A percentile compares a stretch with the other conserved stretches of the same genome.
Conservation (phyloP, 2,888 invertebrate species). For the Dryobota labecula region DNA sequence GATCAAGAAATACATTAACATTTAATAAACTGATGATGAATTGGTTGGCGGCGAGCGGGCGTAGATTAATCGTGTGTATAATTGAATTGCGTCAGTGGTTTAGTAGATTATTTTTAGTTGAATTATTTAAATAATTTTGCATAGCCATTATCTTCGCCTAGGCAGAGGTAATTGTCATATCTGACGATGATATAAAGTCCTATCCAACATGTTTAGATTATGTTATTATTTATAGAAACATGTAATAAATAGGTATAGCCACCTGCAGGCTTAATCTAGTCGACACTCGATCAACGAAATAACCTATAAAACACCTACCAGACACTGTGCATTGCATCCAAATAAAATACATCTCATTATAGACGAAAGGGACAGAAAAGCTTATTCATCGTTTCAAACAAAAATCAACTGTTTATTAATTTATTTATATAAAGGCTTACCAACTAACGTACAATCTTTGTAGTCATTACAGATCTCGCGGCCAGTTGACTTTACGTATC, state of each 20-base stretch:
- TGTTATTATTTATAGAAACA: neutral
- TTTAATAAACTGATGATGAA: constrained; percentile 56
- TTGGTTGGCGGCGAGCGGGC: constrained; percentile 32
- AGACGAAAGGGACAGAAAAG: too few relatives aligned
- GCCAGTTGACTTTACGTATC: too few relatives aligned
- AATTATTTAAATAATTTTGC: constrained; percentile 40
- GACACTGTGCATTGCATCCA: neutral
- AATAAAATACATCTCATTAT: neutral
- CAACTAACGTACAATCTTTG: neutral
- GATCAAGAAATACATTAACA: constrained; percentile 68
- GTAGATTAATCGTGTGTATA: constrained; percentile 49
- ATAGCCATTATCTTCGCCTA: constrained; percentile 19
- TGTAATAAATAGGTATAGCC: neutral
- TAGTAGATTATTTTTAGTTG: constrained; percentile 39
- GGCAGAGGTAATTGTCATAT: constrained; percentile 1
- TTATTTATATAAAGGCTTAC: too few relatives aligned
- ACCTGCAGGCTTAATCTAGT: neutral
- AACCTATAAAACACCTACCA: neutral
- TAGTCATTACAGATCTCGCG: neutral
- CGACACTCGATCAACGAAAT: neutral
- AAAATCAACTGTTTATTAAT: neutral
- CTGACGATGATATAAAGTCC: constrained; percentile 6
- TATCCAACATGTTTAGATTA: neutral
- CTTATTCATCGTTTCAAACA: neutral
- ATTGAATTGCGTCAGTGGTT: constrained; percentile 47